phyloP scores from a whole-genome alignment of 2,797 vertebrate species.

The Ctenopoma kingsleyae region DNA sequence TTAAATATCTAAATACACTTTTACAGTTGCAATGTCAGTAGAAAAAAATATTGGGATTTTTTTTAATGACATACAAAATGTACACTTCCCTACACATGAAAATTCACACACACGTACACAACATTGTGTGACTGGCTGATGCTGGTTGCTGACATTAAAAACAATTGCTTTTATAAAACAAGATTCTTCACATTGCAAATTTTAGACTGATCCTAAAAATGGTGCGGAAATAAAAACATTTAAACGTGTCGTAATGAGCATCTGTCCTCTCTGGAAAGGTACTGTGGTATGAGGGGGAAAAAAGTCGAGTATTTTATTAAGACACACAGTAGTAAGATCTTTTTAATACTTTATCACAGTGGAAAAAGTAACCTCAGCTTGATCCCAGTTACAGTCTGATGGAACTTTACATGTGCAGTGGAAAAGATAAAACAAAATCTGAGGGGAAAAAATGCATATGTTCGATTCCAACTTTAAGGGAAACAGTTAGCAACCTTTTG shows the following conservation, averaged over 20 bases:
- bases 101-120: slow-evolving; percentile 46
- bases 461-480: background rate
- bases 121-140: slow-evolving; percentile 38
- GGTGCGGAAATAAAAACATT: slow-evolving; percentile 1
- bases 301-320: no score
- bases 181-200: slow-evolving; percentile 31
- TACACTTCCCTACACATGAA: slow-evolving; percentile 60
- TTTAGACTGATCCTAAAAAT: slow-evolving; percentile 1
- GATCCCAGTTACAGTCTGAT: slow-evolving; percentile 7
- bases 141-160: slow-evolving; percentile 55
- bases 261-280: background rate
- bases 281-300: background rate
- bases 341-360: slow-evolving; percentile 11
- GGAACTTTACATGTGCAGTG: slow-evolving; percentile 46
- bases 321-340: background rate
- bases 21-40: slow-evolving; percentile 80
- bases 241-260: background rate
- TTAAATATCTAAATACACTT: slow-evolving; percentile 85
- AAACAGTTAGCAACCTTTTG: background rate
- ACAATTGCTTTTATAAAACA: slow-evolving; percentile 55
- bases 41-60: slow-evolving; percentile 78
- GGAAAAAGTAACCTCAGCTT: background rate
- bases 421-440: slow-evolving; percentile 20
- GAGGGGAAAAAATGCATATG: background rate
- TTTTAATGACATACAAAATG: slow-evolving; percentile 75